Evolutionary conservation across 2,113 vertebrate genomes (phyloP).

Genomic region (Varanus komodoensis): DNA sequence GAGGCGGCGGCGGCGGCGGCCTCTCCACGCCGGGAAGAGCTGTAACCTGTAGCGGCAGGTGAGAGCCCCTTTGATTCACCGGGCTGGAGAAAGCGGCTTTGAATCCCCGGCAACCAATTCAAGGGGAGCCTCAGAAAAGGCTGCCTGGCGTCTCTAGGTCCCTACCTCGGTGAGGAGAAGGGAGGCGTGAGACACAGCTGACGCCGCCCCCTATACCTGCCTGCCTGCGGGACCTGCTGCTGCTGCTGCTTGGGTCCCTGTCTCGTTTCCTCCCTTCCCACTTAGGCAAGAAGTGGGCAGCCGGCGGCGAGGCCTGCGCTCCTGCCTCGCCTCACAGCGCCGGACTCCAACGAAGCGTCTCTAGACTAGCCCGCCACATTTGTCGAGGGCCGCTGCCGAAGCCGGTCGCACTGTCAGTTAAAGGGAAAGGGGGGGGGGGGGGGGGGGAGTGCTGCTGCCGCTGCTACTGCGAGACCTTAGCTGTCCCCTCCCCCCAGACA

Average conservation of each 20-base stretch:
- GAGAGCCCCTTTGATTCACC: background rate
- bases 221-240: background rate
- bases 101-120: background rate
- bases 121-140: background rate
- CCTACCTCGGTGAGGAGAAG: background rate
- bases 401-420: constrained; percentile 56
- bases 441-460: background rate
- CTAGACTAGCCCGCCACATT: constrained; percentile 43
- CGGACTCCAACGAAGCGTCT: background rate
- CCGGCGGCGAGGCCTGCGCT: background rate
- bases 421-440: constrained; percentile 8
- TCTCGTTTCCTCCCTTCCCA: background rate
- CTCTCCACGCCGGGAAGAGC: background rate
- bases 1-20: background rate
- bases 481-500: constrained; percentile 23
- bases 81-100: background rate
- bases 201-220: background rate
- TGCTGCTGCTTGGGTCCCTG: background rate
- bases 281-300: background rate
- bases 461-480: background rate
- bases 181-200: background rate
- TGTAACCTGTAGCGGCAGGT: constrained; percentile 23
- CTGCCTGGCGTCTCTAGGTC: background rate
- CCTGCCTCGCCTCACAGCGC: background rate
- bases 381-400: constrained; percentile 41